These are phyloP conservation scores for Fundulus diaphanus DNA, from an alignment of 2,797 vertebrate genomes.

Conservation along the genomic window DNA sequence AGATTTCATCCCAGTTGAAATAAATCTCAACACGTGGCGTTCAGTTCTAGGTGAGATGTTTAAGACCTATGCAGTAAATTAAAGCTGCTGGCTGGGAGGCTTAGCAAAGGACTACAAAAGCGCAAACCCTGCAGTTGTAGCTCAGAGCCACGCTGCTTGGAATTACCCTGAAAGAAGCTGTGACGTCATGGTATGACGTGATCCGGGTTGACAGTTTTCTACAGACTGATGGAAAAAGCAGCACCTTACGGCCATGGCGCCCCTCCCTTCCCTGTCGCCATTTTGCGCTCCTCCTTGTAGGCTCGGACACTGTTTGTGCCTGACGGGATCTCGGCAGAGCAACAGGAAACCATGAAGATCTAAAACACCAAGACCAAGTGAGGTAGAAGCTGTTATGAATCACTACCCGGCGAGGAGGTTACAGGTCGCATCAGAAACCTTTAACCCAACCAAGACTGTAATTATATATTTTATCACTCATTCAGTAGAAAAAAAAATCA, in stretches of 20 bases:
- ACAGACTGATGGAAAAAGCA: too few relatives aligned
- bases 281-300: slow-evolving; percentile 62
- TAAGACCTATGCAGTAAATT: not conserved
- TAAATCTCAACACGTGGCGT: not conserved
- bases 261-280: slow-evolving; percentile 36
- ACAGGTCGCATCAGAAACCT: not conserved
- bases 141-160: not conserved
- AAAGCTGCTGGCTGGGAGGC: not conserved
- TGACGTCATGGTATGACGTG: not conserved
- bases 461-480: not conserved
- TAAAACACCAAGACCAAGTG: too few relatives aligned
- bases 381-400: too few relatives aligned
- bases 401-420: not conserved
- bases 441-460: not conserved
- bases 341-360: not conserved
- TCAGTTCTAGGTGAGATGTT: not conserved
- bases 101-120: not conserved
- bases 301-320: not conserved
- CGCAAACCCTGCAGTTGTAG: not conserved
- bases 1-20: not conserved
- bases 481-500: not conserved
- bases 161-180: not conserved
- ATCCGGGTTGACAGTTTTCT: too few relatives aligned
- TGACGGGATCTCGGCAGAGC: not conserved
- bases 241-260: not conserved